Percentiles rank a stretch among this genome's conserved stretches.
Evolutionary conservation across 92 coral and sea anemone genomes (phyloP).

Genomic region (Pocillopora meandrina): DNA sequence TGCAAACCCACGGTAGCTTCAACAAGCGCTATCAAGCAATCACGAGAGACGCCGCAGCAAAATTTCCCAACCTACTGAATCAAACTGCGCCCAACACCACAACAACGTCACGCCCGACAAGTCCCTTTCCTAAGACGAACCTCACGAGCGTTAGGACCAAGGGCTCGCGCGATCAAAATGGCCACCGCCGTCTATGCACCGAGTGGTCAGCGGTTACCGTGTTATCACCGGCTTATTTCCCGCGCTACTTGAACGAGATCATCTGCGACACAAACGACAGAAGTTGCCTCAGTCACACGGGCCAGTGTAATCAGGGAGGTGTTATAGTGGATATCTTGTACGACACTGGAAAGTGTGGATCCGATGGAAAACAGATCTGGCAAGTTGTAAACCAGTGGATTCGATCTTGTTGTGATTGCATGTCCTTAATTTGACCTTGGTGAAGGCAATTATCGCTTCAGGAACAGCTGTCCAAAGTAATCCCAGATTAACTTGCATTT

Average conservation of each 20-base stretch:
- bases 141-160: not conserved
- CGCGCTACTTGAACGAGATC: conserved; percentile 34
- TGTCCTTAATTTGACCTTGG: not conserved
- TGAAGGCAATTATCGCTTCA: not conserved
- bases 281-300: conserved; percentile 14
- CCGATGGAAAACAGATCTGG: conserved; percentile 30
- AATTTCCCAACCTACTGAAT: conserved; percentile 6
- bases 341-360: conserved; percentile 23
- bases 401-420: conserved; percentile 15
- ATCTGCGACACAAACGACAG: conserved; percentile 18
- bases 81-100: not conserved
- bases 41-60: conserved; percentile 1
- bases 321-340: conserved; percentile 10
- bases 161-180: conserved; percentile 18
- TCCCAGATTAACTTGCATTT: too few relatives aligned
- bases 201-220: conserved; percentile 43
- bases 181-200: conserved; percentile 52
- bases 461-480: not conserved
- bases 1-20: conserved; percentile 16
- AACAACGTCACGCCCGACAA: not conserved
- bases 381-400: not conserved
- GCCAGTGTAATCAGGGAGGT: conserved; percentile 9
- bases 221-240: conserved; percentile 46
- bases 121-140: not conserved
- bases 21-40: conserved; percentile 36